Percentiles rank a stretch among this genome's conserved stretches.
These are phyloP conservation scores for Phylloscopus collybita DNA, from an alignment of 2,797 vertebrate genomes.

Conservation along the genomic window DNA sequence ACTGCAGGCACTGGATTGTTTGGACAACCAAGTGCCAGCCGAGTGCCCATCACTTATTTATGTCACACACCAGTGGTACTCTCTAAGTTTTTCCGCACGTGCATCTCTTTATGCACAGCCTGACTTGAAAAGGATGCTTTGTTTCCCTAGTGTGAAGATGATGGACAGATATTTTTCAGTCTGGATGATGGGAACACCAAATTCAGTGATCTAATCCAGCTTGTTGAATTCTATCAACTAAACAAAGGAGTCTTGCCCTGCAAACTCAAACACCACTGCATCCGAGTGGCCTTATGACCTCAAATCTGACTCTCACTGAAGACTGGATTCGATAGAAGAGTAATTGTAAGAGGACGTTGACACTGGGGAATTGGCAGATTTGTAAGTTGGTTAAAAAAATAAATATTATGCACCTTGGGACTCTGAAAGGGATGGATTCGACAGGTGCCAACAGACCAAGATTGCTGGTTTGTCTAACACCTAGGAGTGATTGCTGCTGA, in stretches of 20 bases:
- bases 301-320: slow-evolving; percentile 69
- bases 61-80: neutral
- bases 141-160: slow-evolving; percentile 89
- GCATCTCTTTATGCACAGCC: neutral
- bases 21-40: neutral
- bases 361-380: slow-evolving; percentile 74
- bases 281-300: slow-evolving; percentile 97
- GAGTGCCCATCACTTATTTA: neutral
- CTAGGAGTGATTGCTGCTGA: slow-evolving; percentile 68
- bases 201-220: slow-evolving; percentile 97
- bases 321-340: slow-evolving; percentile 73
- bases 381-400: slow-evolving; percentile 54
- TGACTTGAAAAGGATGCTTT: slow-evolving; percentile 28
- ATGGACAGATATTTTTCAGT: slow-evolving; percentile 96
- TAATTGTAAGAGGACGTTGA: slow-evolving; percentile 67
- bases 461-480: slow-evolving; percentile 70
- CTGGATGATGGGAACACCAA: slow-evolving; percentile 97
- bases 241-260: slow-evolving; percentile 97
- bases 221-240: slow-evolving; percentile 99
- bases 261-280: slow-evolving; percentile 98
- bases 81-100: neutral
- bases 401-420: slow-evolving; percentile 69
- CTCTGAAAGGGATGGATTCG: slow-evolving; percentile 57
- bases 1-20: neutral
- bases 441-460: slow-evolving; percentile 76